Percentiles rank a stretch among this genome's conserved stretches.
phyloP scores from a whole-genome alignment of 2,888 invertebrate species.

The Tenodera sinensis region DNA sequence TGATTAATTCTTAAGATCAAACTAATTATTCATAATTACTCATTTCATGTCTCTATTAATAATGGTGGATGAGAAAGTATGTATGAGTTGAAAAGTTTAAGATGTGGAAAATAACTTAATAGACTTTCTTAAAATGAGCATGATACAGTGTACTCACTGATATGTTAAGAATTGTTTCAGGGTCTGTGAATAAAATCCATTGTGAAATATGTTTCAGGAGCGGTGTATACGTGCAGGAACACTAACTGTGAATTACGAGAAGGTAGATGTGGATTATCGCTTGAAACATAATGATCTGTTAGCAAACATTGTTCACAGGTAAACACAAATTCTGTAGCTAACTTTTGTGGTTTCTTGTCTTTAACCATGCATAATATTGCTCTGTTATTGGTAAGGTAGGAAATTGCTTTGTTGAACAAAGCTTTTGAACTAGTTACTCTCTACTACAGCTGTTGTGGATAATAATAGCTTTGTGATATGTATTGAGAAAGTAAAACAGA shows the following conservation, averaged over 20 bases:
- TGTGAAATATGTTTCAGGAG: conserved; percentile 48
- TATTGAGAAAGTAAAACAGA: too few relatives aligned
- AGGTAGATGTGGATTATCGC: conserved; percentile 85
- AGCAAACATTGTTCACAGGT: conserved; percentile 94
- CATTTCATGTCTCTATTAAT: too few relatives aligned
- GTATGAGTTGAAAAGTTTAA: too few relatives aligned
- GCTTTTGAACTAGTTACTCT: neutral
- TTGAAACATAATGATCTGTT: conserved; percentile 90
- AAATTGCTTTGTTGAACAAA: neutral
- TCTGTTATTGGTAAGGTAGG: neutral
- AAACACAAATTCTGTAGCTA: conserved; percentile 37
- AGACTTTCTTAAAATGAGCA: too few relatives aligned
- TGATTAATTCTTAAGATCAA: too few relatives aligned
- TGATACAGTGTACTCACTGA: too few relatives aligned
- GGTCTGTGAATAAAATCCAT: neutral
- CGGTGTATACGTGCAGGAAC: conserved; percentile 88
- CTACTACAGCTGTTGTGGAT: neutral
- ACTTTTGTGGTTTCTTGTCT: neutral
- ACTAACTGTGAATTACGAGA: conserved; percentile 89
- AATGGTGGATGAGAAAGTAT: too few relatives aligned
- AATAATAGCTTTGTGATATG: neutral
- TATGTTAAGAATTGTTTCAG: too few relatives aligned
- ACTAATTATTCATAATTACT: too few relatives aligned
- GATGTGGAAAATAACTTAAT: too few relatives aligned
- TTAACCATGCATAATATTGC: neutral